Percentiles rank a stretch among this genome's conserved stretches.
Evolutionary conservation across 2,888 invertebrate genomes (phyloP).

Genomic region (Colletes collaris): DNA sequence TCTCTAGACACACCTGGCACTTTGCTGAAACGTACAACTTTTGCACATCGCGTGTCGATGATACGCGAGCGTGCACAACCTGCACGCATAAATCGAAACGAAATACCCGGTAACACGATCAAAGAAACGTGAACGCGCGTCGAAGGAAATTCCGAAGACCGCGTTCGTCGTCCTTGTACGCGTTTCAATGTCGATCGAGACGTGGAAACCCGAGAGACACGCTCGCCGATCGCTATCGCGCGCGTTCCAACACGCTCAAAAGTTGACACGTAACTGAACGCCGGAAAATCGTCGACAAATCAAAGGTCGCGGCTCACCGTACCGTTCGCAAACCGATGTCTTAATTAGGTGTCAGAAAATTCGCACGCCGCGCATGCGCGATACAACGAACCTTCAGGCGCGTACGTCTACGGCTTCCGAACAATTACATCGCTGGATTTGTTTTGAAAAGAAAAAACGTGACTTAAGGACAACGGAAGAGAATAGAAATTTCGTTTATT

Average conservation of each 20-base stretch:
- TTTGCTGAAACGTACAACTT: not conserved
- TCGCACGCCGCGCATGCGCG: not conserved
- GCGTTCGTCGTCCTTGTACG: slow-evolving; percentile 34
- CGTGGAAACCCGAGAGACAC: slow-evolving; percentile 45
- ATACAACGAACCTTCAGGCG: not conserved
- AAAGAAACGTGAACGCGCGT: slow-evolving; percentile 33
- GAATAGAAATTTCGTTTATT: too few relatives aligned
- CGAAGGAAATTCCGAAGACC: slow-evolving; percentile 48
- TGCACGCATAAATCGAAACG: slow-evolving; percentile 28
- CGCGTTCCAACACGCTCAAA: slow-evolving; percentile 9
- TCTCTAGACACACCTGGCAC: not conserved
- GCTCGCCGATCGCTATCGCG: slow-evolving; percentile 48
- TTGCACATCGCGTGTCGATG: not conserved
- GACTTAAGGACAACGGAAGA: too few relatives aligned
- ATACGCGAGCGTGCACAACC: slow-evolving; percentile 31
- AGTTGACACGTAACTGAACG: slow-evolving; percentile 10
- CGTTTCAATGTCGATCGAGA: slow-evolving; percentile 52
- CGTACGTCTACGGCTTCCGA: too few relatives aligned
- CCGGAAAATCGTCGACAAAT: slow-evolving; percentile 12
- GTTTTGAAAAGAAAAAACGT: too few relatives aligned
- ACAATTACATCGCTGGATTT: too few relatives aligned
- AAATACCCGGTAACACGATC: slow-evolving; percentile 31
- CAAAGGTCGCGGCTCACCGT: not conserved
- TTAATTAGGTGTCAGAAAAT: not conserved
- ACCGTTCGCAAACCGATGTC: not conserved